phyloP scores from a whole-genome alignment of 2,113 vertebrate genomes.

The Labeo rohita region DNA sequence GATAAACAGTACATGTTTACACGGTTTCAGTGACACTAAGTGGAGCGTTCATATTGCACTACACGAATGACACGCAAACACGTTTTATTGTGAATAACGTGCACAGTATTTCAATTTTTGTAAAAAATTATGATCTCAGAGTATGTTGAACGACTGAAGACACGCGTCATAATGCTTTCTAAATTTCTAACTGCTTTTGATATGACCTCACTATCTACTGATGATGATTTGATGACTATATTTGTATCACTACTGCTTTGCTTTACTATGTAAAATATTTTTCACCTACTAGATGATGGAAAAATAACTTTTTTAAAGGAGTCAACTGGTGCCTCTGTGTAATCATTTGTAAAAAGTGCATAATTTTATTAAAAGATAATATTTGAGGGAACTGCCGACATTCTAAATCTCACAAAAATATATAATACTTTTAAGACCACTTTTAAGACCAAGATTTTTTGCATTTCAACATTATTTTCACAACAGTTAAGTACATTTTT shows the following conservation, averaged over 20 bases:
- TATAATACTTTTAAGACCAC: neutral
- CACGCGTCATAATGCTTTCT: neutral
- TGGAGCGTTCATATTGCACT: constrained; percentile 24
- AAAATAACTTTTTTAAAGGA: neutral
- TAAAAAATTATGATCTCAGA: constrained; percentile 28
- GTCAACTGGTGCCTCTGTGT: neutral
- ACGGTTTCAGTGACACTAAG: constrained; percentile 38
- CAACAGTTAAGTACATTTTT: neutral
- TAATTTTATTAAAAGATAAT: neutral
- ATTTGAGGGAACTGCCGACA: neutral
- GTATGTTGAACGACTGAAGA: neutral
- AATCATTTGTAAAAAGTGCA: neutral
- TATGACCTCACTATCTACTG: constrained; percentile 13
- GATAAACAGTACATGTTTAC: constrained; percentile 43
- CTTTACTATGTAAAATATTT: constrained; percentile 38
- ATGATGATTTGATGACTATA: constrained; percentile 25
- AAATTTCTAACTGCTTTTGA: constrained; percentile 30
- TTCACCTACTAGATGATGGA: neutral
- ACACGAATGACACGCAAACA: constrained; percentile 32
- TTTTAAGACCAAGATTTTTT: neutral
- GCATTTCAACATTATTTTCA: neutral
- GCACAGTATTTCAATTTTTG: constrained; percentile 53
- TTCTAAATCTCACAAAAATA: neutral
- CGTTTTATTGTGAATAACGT: constrained; percentile 36
- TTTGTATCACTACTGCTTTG: constrained; percentile 22